A percentile compares a stretch with the other conserved stretches of the same genome.
These are phyloP conservation scores for Styela plicata DNA, from an alignment of 23 tunicate genomes.

Conservation along the genomic window DNA sequence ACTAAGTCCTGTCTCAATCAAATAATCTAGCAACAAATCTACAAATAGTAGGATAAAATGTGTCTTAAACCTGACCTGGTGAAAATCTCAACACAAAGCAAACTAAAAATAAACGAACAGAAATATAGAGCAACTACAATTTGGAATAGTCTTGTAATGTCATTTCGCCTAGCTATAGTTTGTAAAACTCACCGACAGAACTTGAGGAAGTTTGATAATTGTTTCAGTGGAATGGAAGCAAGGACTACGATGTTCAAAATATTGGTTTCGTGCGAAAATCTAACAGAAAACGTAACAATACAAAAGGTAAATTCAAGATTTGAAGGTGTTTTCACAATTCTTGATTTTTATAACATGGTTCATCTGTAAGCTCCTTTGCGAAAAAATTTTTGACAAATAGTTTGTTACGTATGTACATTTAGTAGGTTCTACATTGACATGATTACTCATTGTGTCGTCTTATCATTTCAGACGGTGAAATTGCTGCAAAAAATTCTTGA, in stretches of 20 bases:
- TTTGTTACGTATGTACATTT: no score
- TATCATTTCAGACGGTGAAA: background rate
- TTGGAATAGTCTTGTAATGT: background rate
- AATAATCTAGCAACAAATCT: background rate
- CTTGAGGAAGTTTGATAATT: background rate
- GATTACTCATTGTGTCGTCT: no score
- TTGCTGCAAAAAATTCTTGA: background rate
- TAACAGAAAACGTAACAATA: background rate
- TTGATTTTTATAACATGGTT: no score
- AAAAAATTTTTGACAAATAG: no score
- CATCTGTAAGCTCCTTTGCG: no score
- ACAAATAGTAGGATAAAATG: background rate
- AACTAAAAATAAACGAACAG: background rate
- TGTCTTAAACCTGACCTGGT: background rate
- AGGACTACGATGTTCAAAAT: background rate
- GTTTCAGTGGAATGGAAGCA: background rate
- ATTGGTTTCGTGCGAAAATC: background rate
- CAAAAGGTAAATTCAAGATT: background rate
- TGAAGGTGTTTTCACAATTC: no score
- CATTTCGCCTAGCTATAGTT: background rate
- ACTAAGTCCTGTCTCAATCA: no score
- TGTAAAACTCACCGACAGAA: background rate
- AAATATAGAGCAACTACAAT: background rate
- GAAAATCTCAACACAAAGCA: background rate
- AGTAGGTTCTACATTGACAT: no score